Evolutionary conservation across 2,113 vertebrate genomes (phyloP).

Genomic region (Melospiza melodia): DNA sequence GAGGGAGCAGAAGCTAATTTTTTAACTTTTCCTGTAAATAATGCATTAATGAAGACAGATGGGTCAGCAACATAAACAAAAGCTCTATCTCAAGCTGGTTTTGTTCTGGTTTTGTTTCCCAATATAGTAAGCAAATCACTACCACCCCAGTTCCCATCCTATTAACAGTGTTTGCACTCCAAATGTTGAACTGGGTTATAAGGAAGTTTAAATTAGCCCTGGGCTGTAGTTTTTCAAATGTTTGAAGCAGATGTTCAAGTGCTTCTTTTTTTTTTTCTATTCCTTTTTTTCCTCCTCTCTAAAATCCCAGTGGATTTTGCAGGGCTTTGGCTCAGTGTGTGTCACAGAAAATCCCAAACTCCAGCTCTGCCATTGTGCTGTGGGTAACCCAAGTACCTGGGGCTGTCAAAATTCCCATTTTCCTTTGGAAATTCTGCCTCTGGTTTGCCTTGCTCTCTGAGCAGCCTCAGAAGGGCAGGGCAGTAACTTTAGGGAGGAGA

Average conservation of each 20-base stretch:
- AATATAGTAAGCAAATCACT: constrained; percentile 78
- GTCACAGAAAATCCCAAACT: not conserved
- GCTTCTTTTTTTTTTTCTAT: not conserved
- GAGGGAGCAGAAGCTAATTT: constrained; percentile 55
- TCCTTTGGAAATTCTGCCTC: not conserved
- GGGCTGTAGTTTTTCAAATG: constrained; percentile 72
- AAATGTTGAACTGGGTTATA: constrained; percentile 67
- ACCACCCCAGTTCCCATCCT: constrained; percentile 61
- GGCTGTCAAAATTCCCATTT: fast-evolving
- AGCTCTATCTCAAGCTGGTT: constrained; percentile 67
- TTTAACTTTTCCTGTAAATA: constrained; percentile 71
- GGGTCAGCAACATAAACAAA: constrained; percentile 74
- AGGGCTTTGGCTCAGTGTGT: not conserved
- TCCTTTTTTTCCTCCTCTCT: fast-evolving
- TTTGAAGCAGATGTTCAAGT: constrained; percentile 69
- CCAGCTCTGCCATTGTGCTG: not conserved
- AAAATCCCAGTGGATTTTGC: not conserved
- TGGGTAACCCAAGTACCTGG: not conserved
- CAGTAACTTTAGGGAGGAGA: not conserved
- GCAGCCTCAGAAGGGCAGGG: not conserved
- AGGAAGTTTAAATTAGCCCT: constrained; percentile 79
- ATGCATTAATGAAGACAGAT: constrained; percentile 76
- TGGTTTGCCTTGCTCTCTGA: not conserved
- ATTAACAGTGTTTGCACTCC: constrained; percentile 68
- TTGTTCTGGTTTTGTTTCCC: constrained; percentile 73